A percentile compares a stretch with the other conserved stretches of the same genome.
phyloP scores from a whole-genome alignment of 2,797 vertebrate genomes.

The Podarcis lilfordi region DNA sequence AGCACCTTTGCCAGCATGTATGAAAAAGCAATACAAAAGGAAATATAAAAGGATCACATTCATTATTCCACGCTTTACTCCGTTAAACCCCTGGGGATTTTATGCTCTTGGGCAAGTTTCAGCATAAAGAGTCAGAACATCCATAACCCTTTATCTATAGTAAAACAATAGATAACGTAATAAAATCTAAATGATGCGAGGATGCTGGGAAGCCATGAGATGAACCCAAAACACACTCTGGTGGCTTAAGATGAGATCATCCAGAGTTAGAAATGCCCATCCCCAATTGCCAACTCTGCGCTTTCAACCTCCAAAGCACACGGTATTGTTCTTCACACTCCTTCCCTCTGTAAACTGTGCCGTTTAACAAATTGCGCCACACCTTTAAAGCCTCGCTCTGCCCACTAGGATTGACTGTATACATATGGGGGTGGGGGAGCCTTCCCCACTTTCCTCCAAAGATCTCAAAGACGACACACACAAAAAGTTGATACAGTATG shows the following conservation, averaged over 20 bases:
- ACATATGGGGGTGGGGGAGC: not conserved
- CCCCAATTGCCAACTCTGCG: slow-evolving; percentile 6
- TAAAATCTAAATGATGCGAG: slow-evolving; percentile 42
- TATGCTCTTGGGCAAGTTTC: slow-evolving; percentile 22
- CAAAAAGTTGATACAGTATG: slow-evolving; percentile 13
- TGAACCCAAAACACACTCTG: slow-evolving; percentile 47
- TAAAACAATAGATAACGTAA: not conserved
- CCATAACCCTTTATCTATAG: not conserved
- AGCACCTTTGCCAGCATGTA: not conserved
- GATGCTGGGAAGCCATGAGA: slow-evolving; percentile 38
- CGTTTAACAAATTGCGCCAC: slow-evolving; percentile 48
- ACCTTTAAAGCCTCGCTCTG: slow-evolving; percentile 55
- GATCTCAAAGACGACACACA: not conserved
- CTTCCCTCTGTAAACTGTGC: slow-evolving; percentile 11
- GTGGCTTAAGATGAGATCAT: slow-evolving; percentile 54
- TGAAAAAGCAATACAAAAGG: not conserved
- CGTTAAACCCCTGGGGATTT: not conserved
- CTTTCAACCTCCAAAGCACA: slow-evolving; percentile 51
- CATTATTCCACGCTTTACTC: not conserved
- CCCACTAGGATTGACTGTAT: not conserved
- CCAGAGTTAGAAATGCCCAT: slow-evolving; percentile 50
- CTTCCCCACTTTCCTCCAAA: not conserved
- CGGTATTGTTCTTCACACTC: slow-evolving; percentile 59
- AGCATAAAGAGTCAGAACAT: slow-evolving; percentile 4
- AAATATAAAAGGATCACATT: not conserved